A percentile compares a stretch with the other conserved stretches of the same genome.
Conservation (phyloP, 2,888 invertebrate genomes). For the Druceiella hillmani region DNA sequence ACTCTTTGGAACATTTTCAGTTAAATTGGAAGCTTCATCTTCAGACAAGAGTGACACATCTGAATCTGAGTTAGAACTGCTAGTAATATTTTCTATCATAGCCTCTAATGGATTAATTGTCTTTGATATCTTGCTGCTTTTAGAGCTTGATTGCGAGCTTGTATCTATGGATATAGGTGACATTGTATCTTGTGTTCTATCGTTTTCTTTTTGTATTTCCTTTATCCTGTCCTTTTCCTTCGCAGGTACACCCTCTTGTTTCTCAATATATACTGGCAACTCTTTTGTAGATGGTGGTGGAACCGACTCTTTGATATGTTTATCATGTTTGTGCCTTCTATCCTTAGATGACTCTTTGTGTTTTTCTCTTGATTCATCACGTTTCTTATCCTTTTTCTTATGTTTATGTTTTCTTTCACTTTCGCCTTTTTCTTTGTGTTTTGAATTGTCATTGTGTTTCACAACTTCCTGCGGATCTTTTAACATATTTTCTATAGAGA, state of each 20-base stretch:
- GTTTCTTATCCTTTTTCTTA: constrained; percentile 62
- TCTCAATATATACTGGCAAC: too few species aligned
- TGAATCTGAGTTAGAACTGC: constrained; percentile 45
- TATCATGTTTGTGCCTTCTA: constrained; percentile 52
- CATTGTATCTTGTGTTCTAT: constrained; percentile 29
- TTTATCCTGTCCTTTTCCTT: constrained; percentile 3
- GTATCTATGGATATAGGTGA: constrained; percentile 49
- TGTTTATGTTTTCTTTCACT: constrained; percentile 55
- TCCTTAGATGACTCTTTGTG: constrained; percentile 52
- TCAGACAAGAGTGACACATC: constrained; percentile 42
- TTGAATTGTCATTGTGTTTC: constrained; percentile 36
- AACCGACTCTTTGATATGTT: constrained; percentile 38
- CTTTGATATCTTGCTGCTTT: constrained; percentile 1
- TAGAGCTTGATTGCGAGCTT: constrained; percentile 36
- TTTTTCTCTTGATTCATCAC: constrained; percentile 57
- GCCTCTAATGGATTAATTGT: constrained; percentile 12
- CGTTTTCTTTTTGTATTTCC: constrained; percentile 19
- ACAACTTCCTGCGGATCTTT: constrained; percentile 41
- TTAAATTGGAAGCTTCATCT: constrained; percentile 39
- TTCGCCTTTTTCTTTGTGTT: constrained; percentile 48
- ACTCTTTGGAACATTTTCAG: constrained; percentile 33
- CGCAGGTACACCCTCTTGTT: too few species aligned
- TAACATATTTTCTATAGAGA: constrained; percentile 45
- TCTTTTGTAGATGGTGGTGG: constrained; percentile 11
- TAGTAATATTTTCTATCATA: constrained; percentile 23